Percentiles rank a stretch among this genome's conserved stretches.
These are phyloP conservation scores for Dolichotis patagonum DNA, from an alignment of 2,113 vertebrate genomes.

Conservation along the genomic window DNA sequence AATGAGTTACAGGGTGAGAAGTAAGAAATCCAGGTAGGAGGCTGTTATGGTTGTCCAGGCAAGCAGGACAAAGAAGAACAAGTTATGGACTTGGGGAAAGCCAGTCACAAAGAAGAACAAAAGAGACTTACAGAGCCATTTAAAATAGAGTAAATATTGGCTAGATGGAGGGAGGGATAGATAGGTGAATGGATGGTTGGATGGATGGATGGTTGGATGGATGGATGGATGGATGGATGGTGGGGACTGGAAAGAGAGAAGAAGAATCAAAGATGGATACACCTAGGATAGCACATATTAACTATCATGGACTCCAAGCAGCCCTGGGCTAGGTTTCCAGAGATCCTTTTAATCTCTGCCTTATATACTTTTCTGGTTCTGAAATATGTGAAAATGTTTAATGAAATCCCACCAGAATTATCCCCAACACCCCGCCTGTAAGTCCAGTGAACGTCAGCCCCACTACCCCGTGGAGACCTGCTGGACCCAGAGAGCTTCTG, in stretches of 20 bases:
- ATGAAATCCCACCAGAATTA: slow-evolving; percentile 41
- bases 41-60: background rate
- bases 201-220: background rate
- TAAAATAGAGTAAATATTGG: background rate
- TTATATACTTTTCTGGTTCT: slow-evolving; percentile 15
- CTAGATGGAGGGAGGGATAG: background rate
- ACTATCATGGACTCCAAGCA: background rate
- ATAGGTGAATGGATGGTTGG: background rate
- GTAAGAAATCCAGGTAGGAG: background rate
- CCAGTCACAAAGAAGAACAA: background rate
- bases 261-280: background rate
- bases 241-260: background rate
- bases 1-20: background rate
- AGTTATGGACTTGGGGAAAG: background rate
- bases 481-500: background rate
- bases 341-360: background rate
- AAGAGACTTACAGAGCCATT: background rate
- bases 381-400: slow-evolving; percentile 30
- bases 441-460: background rate
- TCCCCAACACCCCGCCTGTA: background rate
- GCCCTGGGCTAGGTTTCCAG: background rate
- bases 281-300: background rate
- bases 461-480: background rate
- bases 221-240: background rate
- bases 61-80: background rate